These are phyloP conservation scores for Caenorhabditis afra DNA, from an alignment of 2,888 invertebrate genomes.

Conservation along the genomic window DNA sequence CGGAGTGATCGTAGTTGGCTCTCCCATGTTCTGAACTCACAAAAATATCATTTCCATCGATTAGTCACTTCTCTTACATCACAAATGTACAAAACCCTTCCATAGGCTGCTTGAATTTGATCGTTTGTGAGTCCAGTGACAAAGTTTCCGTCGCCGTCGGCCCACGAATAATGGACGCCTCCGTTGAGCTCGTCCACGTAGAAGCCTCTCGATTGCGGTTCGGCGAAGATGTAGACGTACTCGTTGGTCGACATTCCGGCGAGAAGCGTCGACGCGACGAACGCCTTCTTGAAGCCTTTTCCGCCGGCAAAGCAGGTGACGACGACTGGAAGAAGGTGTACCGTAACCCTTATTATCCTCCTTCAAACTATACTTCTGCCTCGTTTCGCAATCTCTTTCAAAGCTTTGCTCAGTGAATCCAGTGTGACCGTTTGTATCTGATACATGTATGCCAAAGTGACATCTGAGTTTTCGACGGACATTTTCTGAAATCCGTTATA, in stretches of 20 bases:
- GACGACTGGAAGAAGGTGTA: conserved; percentile 35
- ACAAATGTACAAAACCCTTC: conserved; percentile 41
- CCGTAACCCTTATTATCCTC: too few relatives aligned
- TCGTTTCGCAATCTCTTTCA: conserved; percentile 34
- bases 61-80: conserved; percentile 17
- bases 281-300: conserved; percentile 49
- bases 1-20: conserved; percentile 15
- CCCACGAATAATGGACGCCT: conserved; percentile 38
- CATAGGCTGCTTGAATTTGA: conserved; percentile 29
- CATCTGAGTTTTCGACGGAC: conserved; percentile 35
- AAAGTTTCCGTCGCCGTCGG: conserved; percentile 26
- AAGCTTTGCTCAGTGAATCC: conserved; percentile 23
- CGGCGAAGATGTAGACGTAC: conserved; percentile 62
- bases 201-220: conserved; percentile 41
- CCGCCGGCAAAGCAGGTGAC: conserved; percentile 46
- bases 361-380: conserved; percentile 29
- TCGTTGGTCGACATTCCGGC: conserved; percentile 47
- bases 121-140: conserved; percentile 24
- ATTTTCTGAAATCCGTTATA: conserved; percentile 36
- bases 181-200: conserved; percentile 25
- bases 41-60: not conserved
- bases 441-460: conserved; percentile 42
- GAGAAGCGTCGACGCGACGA: conserved; percentile 43
- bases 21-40: conserved; percentile 36
- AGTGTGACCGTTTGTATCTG: conserved; percentile 42